A percentile compares a stretch with the other conserved stretches of the same genome.
Conservation (phyloP, 2,888 invertebrate species). For the Tanypteryx hageni region DNA sequence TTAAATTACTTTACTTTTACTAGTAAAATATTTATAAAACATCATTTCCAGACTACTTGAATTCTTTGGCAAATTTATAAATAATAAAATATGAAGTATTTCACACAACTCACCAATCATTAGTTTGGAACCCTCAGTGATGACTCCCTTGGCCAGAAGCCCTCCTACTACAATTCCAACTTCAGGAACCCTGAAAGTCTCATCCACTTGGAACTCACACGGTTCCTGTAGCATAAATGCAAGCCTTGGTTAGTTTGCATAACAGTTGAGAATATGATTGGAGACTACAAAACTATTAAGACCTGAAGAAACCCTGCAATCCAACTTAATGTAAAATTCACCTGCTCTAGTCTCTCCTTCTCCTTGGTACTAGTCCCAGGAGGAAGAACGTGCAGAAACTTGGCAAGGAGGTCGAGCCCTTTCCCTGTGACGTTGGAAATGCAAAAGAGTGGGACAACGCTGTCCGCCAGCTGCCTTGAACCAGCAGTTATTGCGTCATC, state of each 20-base stretch:
- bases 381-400: conserved; percentile 89
- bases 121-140: conserved; percentile 89
- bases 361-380: conserved; percentile 82
- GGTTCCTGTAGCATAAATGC: conserved; percentile 77
- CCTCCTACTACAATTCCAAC: conserved; percentile 92
- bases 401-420: conserved; percentile 88
- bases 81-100: no score
- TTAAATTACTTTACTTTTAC: no score
- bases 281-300: not conserved
- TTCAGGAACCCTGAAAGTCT: conserved; percentile 91
- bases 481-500: conserved; percentile 87
- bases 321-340: conserved; percentile 70
- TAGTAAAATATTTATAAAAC: no score
- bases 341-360: conserved; percentile 83
- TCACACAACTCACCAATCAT: conserved; percentile 78
- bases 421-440: conserved; percentile 94
- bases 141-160: conserved; percentile 88
- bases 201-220: conserved; percentile 95
- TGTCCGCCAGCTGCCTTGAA: conserved; percentile 81
- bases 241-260: not conserved
- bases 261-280: not conserved
- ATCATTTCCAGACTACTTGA: no score
- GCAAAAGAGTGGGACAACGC: conserved; percentile 87
- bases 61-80: no score
- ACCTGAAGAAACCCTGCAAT: not conserved